Base-by-base conservation (phyloP, 2,888 invertebrate species). In the Scelioninae gen. 1 region DNA sequence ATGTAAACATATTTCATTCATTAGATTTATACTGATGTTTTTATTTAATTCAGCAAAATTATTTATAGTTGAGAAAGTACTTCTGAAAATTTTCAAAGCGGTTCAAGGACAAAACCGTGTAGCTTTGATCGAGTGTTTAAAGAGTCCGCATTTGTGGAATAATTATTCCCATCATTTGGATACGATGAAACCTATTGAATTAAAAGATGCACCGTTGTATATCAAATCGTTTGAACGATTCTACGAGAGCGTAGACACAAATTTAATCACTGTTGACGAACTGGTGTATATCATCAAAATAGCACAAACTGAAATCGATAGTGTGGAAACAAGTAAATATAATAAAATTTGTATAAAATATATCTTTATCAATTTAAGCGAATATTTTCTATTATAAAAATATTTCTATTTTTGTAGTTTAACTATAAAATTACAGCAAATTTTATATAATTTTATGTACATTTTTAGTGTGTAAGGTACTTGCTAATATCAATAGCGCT, bases 191-290 rank as follows among this genome's bases (percentile, higher is more conserved):
- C 88, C 92, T 5, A 89, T 93, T 47, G 93, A 93, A 53, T 93
- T 93, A 81, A 93, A 93, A 16, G 94, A 95, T 88, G 92, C 93
- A 23, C 91, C 93, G 60, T 91, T 95, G 7, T 94, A 94, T 86
- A 89, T 94, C 86, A 93, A 93, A 71, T 92, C 94, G 85, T 91
- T 95, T 45, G 93, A 94, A 86, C 93, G 93, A 84, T 92, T 92
- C 58, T 90, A 94, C 29, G 87, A 92, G n/a, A 93, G 92, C 23
- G 94, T 94, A 82, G 86, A 89, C 76, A 65, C 85, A 0, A 94
- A 94, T 85, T 93, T 94, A 81, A 91, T 95, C 6, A 95, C 94
- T 94, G 91, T 94, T 60, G 94, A 95, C 80, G 95, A 95, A 87
- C 93, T 94, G 69, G 91, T 93, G 72, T 91, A 93, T 40, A 91